Percentiles rank a stretch among this genome's conserved stretches.
These are phyloP conservation scores for Bos indicus DNA, from an alignment of 2,113 vertebrate genomes.

Conservation along the genomic window DNA sequence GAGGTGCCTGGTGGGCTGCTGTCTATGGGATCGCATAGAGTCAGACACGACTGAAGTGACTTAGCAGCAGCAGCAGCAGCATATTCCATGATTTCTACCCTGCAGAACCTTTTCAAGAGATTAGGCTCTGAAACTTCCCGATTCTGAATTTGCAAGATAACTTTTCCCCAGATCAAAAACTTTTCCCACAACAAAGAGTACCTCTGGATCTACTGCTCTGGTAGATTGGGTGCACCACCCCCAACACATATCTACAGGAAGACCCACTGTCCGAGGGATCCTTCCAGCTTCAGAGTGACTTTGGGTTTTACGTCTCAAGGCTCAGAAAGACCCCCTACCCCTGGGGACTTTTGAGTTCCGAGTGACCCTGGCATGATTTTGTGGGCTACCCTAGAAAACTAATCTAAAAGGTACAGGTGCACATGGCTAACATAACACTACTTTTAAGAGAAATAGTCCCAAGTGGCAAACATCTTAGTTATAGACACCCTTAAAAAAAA, in stretches of 20 bases:
- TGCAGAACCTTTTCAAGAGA: background rate
- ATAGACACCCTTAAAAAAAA: background rate
- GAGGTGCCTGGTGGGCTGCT: too few species aligned
- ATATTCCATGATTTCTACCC: background rate
- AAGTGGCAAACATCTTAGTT: background rate
- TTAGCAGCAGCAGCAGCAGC: too few species aligned
- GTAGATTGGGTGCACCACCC: background rate
- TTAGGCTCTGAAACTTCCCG: background rate
- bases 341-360: background rate
- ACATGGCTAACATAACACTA: background rate
- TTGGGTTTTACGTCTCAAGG: background rate
- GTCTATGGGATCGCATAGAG: too few species aligned
- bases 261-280: background rate
- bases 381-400: background rate
- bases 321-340: background rate
- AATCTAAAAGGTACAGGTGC: background rate
- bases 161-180: background rate
- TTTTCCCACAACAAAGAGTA: background rate
- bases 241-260: background rate
- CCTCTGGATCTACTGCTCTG: background rate
- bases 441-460: background rate
- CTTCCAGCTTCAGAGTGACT: background rate
- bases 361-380: background rate
- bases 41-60: too few species aligned
- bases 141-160: background rate